Percentiles rank a stretch among this genome's conserved stretches.
Evolutionary conservation across 1,140 invertebrate species (phyloP).

Genomic region (Antheraea mylitta): DNA sequence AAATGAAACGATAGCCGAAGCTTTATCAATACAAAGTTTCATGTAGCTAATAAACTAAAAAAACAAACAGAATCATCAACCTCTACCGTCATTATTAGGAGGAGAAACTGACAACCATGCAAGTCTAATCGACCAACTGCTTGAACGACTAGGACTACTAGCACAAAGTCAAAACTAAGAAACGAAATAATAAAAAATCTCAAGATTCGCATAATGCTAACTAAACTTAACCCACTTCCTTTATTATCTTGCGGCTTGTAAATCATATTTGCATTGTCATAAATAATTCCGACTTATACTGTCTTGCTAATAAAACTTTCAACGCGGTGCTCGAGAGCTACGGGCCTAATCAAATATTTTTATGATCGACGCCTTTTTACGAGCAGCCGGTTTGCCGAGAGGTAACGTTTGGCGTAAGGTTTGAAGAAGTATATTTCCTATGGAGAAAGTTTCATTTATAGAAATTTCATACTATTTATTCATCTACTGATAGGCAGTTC

Average conservation of each 20-base stretch:
- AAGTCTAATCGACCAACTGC: no score
- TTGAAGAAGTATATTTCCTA: background rate
- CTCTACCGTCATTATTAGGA: no score
- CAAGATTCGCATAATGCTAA: background rate
- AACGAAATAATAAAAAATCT: background rate
- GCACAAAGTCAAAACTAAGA: no score
- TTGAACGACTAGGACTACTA: no score
- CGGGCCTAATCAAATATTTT: constrained; percentile 74
- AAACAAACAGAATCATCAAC: no score
- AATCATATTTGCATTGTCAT: constrained; percentile 21
- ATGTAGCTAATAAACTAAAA: no score
- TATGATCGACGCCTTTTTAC: constrained; percentile 74
- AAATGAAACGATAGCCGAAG: no score
- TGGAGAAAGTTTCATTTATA: background rate
- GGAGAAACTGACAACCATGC: no score
- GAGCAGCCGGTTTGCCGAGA: constrained; percentile 44
- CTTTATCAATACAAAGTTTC: no score
- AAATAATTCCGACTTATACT: constrained; percentile 18
- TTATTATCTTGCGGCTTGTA: constrained; percentile 9
- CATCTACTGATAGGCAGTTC: no score
- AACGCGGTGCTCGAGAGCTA: constrained; percentile 29
- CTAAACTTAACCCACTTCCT: background rate
- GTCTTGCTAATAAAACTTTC: constrained; percentile 26
- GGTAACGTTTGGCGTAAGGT: constrained; percentile 26
- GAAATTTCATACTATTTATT: no score